phyloP scores from a whole-genome alignment of 2,797 vertebrate genomes.

The Phoebastria nigripes region DNA sequence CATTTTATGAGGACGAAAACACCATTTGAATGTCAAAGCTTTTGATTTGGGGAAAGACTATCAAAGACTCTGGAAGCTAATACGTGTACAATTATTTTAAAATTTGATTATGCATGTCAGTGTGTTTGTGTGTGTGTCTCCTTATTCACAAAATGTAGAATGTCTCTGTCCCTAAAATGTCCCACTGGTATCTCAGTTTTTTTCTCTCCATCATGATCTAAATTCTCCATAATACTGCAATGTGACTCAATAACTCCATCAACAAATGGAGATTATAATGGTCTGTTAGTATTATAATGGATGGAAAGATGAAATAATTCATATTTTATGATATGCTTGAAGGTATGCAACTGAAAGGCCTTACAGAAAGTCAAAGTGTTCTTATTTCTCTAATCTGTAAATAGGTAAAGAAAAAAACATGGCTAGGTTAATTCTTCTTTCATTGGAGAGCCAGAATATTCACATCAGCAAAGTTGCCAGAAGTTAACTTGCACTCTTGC shows the following conservation, averaged over 20 bases:
- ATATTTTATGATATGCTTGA: background rate
- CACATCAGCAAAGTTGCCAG: background rate
- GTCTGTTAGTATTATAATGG: background rate
- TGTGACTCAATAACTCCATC: background rate
- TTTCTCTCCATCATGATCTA: background rate
- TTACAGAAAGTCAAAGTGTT: background rate
- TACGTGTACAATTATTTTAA: background rate
- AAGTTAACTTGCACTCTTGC: background rate
- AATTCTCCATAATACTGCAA: background rate
- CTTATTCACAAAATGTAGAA: background rate
- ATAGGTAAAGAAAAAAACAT: background rate
- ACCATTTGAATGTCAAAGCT: background rate
- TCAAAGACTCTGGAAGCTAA: background rate
- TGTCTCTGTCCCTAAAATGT: background rate
- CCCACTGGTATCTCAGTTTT: fast-evolving
- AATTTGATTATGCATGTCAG: background rate
- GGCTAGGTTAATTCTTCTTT: background rate
- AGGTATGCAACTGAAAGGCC: background rate
- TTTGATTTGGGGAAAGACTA: background rate
- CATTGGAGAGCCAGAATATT: background rate
- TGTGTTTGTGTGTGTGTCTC: background rate
- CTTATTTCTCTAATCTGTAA: background rate
- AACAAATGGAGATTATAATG: background rate
- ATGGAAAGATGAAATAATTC: background rate
- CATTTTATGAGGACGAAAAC: background rate